Evolutionary conservation across 2,113 vertebrate genomes (phyloP).

Genomic region (Gymnorhina tibicen): DNA sequence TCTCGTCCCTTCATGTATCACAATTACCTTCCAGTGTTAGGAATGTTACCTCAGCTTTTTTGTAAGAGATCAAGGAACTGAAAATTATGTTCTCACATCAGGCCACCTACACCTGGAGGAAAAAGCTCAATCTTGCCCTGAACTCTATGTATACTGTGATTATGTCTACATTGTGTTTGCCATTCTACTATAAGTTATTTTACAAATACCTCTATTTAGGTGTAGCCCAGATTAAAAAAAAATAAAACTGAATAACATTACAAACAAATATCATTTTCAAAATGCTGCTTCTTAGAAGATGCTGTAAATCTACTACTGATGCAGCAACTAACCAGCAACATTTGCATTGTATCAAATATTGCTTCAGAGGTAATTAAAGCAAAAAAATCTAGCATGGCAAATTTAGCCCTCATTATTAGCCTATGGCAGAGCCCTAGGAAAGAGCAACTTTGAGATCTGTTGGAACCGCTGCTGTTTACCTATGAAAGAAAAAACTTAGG

Average conservation of each 20-base stretch:
- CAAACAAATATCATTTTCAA: constrained; percentile 8
- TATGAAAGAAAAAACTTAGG: not conserved
- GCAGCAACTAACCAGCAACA: not conserved
- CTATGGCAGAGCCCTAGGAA: not conserved
- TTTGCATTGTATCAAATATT: not conserved
- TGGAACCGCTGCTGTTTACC: not conserved
- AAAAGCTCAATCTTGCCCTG: not conserved
- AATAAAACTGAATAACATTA: not conserved
- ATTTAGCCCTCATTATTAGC: not conserved
- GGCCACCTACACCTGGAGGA: not conserved
- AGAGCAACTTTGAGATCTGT: not conserved
- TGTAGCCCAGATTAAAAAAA: not conserved
- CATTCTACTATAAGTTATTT: constrained; percentile 17
- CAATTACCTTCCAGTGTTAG: not conserved
- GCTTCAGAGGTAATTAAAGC: not conserved
- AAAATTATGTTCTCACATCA: not conserved
- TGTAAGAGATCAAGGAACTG: not conserved
- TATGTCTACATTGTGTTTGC: not conserved
- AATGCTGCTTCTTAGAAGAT: constrained; percentile 3
- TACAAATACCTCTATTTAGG: constrained; percentile 18
- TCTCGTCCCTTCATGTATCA: too few species aligned
- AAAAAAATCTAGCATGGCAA: not conserved
- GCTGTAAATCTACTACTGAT: not conserved
- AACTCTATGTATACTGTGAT: not conserved
- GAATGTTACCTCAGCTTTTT: not conserved